These are phyloP conservation scores for Molossus alvarezi DNA, from an alignment of 2,797 vertebrate genomes.

Conservation along the genomic window DNA sequence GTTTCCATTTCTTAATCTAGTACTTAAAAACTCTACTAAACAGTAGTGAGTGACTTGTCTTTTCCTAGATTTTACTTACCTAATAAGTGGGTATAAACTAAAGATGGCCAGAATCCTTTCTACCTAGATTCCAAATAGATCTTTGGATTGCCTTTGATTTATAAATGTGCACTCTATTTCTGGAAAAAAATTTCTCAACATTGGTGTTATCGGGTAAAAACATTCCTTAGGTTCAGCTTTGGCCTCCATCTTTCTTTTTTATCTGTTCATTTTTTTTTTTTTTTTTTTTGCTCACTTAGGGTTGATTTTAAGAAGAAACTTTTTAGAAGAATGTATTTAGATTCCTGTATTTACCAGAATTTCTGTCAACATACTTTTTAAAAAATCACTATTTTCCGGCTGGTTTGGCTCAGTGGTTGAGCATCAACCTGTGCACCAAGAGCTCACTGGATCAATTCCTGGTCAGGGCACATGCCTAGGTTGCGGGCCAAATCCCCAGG, in stretches of 20 bases:
- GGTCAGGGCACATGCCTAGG: too few species aligned
- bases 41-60: neutral
- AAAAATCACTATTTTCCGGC: too few species aligned
- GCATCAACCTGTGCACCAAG: too few species aligned
- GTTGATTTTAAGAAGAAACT: neutral
- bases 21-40: neutral
- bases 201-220: neutral
- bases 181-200: neutral
- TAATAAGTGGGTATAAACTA: neutral
- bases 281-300: neutral
- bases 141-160: neutral
- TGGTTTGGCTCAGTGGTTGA: too few species aligned
- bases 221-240: neutral
- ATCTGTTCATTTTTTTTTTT: too few species aligned
- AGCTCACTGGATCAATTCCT: too few species aligned
- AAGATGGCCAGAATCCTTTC: neutral
- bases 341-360: neutral
- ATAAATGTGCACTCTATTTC: neutral
- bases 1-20: neutral
- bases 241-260: neutral
- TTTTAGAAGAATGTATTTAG: neutral
- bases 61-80: constrained; percentile 18
- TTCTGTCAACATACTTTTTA: too few species aligned
- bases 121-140: neutral
- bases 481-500: too few species aligned